Evolutionary conservation across 2,797 vertebrate species (phyloP).

Genomic region (Sebastes vulpes): DNA sequence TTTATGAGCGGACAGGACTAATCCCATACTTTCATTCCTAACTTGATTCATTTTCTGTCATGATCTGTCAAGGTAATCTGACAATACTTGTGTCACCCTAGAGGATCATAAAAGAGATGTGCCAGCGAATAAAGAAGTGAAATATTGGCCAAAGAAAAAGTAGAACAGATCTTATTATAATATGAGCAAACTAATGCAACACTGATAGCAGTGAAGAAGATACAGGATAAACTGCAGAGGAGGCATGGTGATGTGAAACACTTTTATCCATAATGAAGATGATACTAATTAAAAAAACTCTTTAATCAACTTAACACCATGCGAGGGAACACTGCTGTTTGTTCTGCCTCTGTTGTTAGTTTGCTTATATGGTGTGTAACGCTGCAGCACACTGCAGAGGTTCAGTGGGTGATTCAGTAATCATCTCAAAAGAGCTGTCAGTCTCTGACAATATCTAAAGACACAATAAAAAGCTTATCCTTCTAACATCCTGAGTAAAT

Average conservation of each 20-base stretch:
- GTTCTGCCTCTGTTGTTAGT: constrained; percentile 3
- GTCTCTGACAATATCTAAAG: constrained; percentile 1
- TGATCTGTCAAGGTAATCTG: background rate
- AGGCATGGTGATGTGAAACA: background rate
- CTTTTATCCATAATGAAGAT: constrained; percentile 4
- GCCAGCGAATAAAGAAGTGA: background rate
- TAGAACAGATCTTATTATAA: background rate
- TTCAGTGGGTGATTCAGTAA: constrained; percentile 25
- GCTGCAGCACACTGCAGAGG: background rate
- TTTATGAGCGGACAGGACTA: background rate
- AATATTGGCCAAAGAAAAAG: background rate
- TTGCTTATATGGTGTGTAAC: background rate
- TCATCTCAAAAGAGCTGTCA: constrained; percentile 24
- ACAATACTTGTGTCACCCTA: background rate
- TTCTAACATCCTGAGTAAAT: background rate
- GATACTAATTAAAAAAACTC: constrained; percentile 2
- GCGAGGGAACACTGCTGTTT: constrained; percentile 1
- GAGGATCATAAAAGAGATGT: background rate
- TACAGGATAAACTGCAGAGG: background rate
- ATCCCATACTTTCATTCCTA: background rate
- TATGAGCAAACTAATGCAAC: background rate
- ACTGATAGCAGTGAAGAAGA: background rate
- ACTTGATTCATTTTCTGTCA: background rate
- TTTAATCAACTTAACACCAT: constrained; percentile 15
- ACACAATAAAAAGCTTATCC: constrained; percentile 23